These are phyloP conservation scores for Meloidogyne chitwoodi DNA, from an alignment of 1,140 invertebrate species.

Conservation along the genomic window DNA sequence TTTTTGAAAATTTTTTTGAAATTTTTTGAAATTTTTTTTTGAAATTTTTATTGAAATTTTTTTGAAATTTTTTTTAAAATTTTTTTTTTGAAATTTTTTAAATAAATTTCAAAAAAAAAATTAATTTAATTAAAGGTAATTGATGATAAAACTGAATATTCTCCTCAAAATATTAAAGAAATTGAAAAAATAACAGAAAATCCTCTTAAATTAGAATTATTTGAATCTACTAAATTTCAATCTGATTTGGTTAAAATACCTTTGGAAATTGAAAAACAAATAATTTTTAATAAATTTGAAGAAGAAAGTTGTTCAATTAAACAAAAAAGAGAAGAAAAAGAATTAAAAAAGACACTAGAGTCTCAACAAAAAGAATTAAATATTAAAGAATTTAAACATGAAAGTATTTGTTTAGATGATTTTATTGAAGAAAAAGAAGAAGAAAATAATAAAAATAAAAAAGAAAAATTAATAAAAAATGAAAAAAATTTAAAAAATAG, in stretches of 20 bases:
- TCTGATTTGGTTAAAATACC: no score
- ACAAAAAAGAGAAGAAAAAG: background rate
- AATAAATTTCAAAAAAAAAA: no score
- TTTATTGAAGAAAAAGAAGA: background rate
- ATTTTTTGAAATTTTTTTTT: no score
- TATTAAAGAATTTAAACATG: conserved; percentile 8
- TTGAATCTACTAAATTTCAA: background rate
- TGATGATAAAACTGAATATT: no score
- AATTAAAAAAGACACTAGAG: background rate
- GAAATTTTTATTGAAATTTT: no score
- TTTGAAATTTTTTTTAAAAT: no score
- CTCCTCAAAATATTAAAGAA: no score
- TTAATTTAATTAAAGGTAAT: no score
- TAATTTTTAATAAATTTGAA: no score
- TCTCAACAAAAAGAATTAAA: background rate
- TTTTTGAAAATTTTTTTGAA: no score
- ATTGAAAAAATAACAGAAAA: background rate
- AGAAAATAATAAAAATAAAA: background rate
- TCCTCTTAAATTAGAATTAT: background rate
- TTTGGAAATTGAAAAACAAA: background rate
- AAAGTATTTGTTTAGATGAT: conserved; percentile 6
- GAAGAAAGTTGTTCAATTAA: no score
- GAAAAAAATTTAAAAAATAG: background rate
- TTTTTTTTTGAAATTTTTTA: no score
- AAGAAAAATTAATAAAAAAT: background rate